Evolutionary conservation across 2,113 vertebrate genomes (phyloP).

Genomic region (Chamaea fasciata): DNA sequence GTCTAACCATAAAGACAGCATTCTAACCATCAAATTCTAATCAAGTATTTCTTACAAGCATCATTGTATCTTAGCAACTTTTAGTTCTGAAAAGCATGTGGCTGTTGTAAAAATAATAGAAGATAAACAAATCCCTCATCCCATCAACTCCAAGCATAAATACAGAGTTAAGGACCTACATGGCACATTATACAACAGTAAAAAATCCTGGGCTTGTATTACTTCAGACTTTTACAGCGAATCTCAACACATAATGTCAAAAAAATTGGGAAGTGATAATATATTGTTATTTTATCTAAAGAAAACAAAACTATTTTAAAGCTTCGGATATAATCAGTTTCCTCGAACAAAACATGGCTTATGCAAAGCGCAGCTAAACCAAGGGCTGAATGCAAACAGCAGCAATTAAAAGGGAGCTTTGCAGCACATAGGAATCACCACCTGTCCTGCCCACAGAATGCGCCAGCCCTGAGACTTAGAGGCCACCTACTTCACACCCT

Average conservation of each 20-base stretch:
- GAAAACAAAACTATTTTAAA: neutral
- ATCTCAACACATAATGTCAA: neutral
- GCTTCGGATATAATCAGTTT: neutral
- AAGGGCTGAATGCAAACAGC: neutral
- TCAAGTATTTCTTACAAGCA: neutral
- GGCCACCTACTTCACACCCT: neutral
- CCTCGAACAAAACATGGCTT: accelerated
- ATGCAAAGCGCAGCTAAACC: accelerated
- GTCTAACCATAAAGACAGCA: neutral
- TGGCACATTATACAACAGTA: neutral
- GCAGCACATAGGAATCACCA: accelerated
- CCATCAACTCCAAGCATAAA: neutral
- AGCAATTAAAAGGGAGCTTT: neutral
- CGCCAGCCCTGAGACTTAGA: neutral
- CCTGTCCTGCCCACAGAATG: too few relatives aligned
- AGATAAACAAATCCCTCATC: neutral
- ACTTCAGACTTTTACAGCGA: neutral
- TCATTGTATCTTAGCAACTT: neutral
- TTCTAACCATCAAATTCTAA: neutral
- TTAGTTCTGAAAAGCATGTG: neutral
- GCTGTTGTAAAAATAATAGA: neutral
- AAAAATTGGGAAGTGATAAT: neutral
- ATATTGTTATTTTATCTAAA: neutral
- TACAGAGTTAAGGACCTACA: neutral
- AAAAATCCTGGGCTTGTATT: neutral